Base-by-base conservation (phyloP, 2,888 invertebrate genomes). In the Pammene fasciana region DNA sequence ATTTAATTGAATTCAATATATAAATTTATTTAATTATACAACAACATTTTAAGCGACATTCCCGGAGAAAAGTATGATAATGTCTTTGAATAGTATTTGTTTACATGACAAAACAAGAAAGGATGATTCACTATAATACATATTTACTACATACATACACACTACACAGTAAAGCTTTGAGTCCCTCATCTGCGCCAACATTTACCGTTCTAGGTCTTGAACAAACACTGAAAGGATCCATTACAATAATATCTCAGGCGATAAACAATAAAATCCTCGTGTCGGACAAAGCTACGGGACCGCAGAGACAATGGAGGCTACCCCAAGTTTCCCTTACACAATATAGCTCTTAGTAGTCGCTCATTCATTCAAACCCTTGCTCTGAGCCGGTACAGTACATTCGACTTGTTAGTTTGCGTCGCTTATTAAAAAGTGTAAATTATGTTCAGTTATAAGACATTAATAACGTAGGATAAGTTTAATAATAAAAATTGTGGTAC, bases 311-410 rank as follows among this genome's bases (percentile, higher is more conserved):
- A 80, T 78, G 73, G 76, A 75, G 77, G 76, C 78, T 77, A 77
- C 76, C 76, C 76, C 78, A 75, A 79, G 76, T 76, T 71, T 79
- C 77, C 79, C 79, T 79, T 76, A 76, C 77, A 77, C 77, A 76
- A 75, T 75, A 75, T 77, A 76, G 74, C 78, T 79, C 74, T 76
- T 75, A 74, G 75, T 75, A 66, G 68, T 67, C 45, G 61, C 55
- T 75, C 72, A 72, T 73, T 75, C 68, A 68, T 64, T 68, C 68
- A 68, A 62, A 68, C 68, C 64, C 68, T 68, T 67, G 52, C 61
- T 68, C 16, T 52, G 62, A 57, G 18, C 56, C 38, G 38, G 52
- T 45, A 10, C n/a, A 41, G n/a, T 26, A 8, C 38, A 26, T 62
- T 52, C 62, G 10, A 11, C 6, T 1, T 5, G 8, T 11, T 3